phyloP scores from a whole-genome alignment of 2,797 vertebrate species.

The Clarias fuscus region DNA sequence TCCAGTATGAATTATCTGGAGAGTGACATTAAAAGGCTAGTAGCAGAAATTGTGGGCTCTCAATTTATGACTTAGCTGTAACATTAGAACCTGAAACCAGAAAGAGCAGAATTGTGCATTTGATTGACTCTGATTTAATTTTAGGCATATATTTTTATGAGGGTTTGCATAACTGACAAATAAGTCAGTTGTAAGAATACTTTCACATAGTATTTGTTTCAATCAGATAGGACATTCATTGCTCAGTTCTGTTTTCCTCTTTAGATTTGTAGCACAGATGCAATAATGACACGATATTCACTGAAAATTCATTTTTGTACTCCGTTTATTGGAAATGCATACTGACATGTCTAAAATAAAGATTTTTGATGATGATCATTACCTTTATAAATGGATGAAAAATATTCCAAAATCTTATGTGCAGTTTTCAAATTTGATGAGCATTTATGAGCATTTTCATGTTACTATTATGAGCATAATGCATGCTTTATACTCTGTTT shows the following conservation, averaged over 20 bases:
- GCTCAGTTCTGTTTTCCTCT: not conserved
- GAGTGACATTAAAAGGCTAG: not conserved
- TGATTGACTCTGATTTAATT: not conserved
- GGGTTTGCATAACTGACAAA: not conserved
- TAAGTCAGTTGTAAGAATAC: not conserved
- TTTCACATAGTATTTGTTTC: not conserved
- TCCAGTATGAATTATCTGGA: slow-evolving; percentile 21
- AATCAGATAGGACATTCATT: not conserved
- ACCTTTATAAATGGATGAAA: slow-evolving; percentile 7
- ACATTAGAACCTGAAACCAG: not conserved
- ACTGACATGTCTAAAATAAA: not conserved
- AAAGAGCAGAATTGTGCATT: not conserved
- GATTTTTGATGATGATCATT: slow-evolving; percentile 5
- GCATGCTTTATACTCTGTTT: not conserved
- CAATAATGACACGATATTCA: not conserved
- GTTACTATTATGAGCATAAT: not conserved
- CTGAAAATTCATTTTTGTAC: not conserved
- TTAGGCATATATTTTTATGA: not conserved
- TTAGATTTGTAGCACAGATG: not conserved
- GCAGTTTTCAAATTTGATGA: too few species aligned
- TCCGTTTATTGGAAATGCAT: not conserved
- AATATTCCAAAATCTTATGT: slow-evolving; percentile 3
- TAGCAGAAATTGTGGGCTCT: not conserved
- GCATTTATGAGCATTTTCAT: not conserved
- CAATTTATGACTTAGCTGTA: not conserved